phyloP scores from a whole-genome alignment of 2,113 vertebrate species.

The Leucosticte australis region DNA sequence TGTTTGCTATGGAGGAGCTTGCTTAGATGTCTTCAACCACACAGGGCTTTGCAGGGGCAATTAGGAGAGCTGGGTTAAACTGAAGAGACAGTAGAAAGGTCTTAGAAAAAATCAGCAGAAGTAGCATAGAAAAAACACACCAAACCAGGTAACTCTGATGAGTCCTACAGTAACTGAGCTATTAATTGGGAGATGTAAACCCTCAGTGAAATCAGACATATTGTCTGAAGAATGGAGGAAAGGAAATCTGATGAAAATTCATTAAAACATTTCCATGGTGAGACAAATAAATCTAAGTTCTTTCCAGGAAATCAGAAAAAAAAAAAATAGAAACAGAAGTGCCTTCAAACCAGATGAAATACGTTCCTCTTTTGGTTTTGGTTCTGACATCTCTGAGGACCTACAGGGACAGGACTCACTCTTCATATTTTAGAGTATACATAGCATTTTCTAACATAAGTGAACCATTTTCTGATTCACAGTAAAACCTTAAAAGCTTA shows the following conservation, averaged over 20 bases:
- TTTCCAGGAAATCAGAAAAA: not conserved
- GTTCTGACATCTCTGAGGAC: not conserved
- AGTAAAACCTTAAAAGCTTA: not conserved
- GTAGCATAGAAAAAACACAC: fast-evolving
- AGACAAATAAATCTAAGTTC: not conserved
- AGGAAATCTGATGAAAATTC: not conserved
- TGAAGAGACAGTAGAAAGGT: not conserved
- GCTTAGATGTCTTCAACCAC: not conserved
- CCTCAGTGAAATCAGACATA: not conserved
- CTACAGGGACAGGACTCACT: not conserved
- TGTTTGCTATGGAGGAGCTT: not conserved
- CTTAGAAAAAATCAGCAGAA: not conserved
- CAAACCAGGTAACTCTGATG: not conserved
- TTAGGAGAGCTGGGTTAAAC: not conserved
- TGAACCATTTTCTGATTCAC: not conserved
- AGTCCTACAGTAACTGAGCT: not conserved
- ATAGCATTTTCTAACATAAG: not conserved
- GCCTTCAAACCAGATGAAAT: not conserved
- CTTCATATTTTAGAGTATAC: not conserved
- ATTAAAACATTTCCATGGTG: not conserved
- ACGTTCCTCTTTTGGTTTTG: not conserved
- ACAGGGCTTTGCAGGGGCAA: not conserved
- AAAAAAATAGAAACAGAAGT: not conserved
- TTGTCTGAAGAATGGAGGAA: not conserved
- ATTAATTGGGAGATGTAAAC: not conserved